Evolutionary conservation across 2,113 vertebrate species (phyloP).

Genomic region (Narcine bancroftii): DNA sequence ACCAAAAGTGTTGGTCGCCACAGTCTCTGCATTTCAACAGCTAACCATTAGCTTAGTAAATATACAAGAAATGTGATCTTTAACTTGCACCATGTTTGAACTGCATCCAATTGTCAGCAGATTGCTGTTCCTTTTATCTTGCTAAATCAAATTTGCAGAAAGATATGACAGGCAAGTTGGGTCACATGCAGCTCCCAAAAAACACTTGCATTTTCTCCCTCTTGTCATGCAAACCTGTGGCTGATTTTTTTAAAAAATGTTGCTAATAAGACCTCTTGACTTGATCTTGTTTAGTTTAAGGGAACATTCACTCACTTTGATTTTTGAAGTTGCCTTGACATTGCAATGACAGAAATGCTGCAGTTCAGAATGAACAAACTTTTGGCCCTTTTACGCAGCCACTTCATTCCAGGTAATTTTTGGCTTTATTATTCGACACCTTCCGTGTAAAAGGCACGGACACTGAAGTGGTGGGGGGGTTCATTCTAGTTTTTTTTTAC

Average conservation of each 20-base stretch:
- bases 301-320: background rate
- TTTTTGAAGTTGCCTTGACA: background rate
- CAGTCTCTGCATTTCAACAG: background rate
- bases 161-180: background rate
- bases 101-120: background rate
- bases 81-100: constrained; percentile 23
- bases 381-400: no score
- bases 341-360: no score
- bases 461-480: no score
- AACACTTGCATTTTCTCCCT: constrained; percentile 6
- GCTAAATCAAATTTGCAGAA: constrained; percentile 2
- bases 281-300: background rate
- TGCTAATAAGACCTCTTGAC: background rate
- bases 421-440: no score
- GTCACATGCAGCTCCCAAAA: background rate
- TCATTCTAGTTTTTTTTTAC: no score
- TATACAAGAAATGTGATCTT: constrained; percentile 12
- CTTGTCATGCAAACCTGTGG: background rate
- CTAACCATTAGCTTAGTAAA: background rate
- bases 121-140: constrained; percentile 4
- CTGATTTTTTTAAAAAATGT: background rate
- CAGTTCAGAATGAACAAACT: no score
- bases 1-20: no score
- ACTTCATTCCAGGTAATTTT: no score
- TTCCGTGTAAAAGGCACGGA: no score